Evolutionary conservation across 2,113 vertebrate genomes (phyloP), one percentile per base, ranked within the genome.

Genomic region (Carassius gibelio): DNA sequence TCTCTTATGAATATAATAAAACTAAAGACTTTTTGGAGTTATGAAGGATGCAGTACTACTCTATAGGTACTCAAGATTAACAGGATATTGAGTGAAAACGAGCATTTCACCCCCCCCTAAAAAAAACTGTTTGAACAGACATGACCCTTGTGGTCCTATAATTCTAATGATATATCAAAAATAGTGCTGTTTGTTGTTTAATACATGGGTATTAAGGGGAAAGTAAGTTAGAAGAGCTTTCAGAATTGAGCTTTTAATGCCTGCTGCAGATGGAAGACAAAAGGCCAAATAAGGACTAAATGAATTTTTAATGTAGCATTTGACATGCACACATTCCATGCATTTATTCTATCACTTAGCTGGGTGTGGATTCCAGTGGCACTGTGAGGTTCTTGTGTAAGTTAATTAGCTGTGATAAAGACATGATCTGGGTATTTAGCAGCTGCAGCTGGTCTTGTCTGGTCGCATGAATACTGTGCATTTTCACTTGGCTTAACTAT

Each of bases 341-440:
- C 30, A 55, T 77, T 59, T 61, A 61, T 62, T 75, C 38, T 48
- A 48, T 81, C 38, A 81, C 79, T 61, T 57, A 74, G 42, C 26
- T 26, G 55, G n/a, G 69, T 75, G 19, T 61, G 55, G 52, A 50
- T 68, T 68, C 38, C 79, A 81, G n/a, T 52, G 42, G 78, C 38
- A 64, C 36, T 79, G 62, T 59, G 42, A 19, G 30, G 19, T 8
- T 55, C 59, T 81, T 83, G 78, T 78, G 45, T 38, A 17, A 57
- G 71, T 82, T 45, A 88, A 75, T 72, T 34, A 82, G 68, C 8
- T 55, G 71, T 61, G 72, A 82, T 71, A 69, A 83, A 88, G 76
- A 85, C 79, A 72, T 69, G 36, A 83, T 80, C 78, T 87, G 78
- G 48, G 79, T 75, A 76, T 86, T 82, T 71, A 79, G 62, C 85